Base-by-base conservation (phyloP, 2,113 vertebrate genomes). In the Bungarus multicinctus region DNA sequence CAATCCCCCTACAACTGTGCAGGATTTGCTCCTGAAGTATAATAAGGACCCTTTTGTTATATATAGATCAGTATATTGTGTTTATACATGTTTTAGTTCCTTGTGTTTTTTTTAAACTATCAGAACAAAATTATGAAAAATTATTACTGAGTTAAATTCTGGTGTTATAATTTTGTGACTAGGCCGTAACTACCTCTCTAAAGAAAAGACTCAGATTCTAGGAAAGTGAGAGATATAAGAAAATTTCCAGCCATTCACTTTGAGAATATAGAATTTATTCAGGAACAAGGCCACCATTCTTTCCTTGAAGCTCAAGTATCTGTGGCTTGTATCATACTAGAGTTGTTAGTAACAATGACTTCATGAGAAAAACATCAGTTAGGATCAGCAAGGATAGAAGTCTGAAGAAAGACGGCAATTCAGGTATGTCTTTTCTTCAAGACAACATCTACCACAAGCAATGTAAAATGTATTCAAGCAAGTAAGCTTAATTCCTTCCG, bases 1-100 rank as follows among this genome's bases (percentile, higher is more conserved):
- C 93, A 96, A 96, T 54, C 98, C 98, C 9, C 98, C 98, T 8
- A 90, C 87, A 85, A 94, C 97, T 34, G 97, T 99, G 92, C 96
- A 53, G 74, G 95, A 98, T 10, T 96, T 98, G 94, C 96, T 99
- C 87, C 96, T 96, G 93, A 94, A 97, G 81, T 96, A 96, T 93
- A 92, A 25, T 0, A 94, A 94, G 64, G 97, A 98, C 47, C 95
- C 96, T 58, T 95, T 96, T 0, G 97, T 98, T 96, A 97, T 95
- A 50, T 95, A 94, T 96, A 97, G 98, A 98, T 98, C 92, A 96
- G 96, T 94, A 85, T 10, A 27, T 27, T 25, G 27, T 34, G 34
- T n/a, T 39, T 64, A 58, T 57, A 1, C 2, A 20, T 43, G 27
- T n/a, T 27, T 47, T 11, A 39, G 6, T 16, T 22, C 11, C 20